Conservation (phyloP, 2,797 vertebrate genomes). For the Poeciliopsis turneri region DNA sequence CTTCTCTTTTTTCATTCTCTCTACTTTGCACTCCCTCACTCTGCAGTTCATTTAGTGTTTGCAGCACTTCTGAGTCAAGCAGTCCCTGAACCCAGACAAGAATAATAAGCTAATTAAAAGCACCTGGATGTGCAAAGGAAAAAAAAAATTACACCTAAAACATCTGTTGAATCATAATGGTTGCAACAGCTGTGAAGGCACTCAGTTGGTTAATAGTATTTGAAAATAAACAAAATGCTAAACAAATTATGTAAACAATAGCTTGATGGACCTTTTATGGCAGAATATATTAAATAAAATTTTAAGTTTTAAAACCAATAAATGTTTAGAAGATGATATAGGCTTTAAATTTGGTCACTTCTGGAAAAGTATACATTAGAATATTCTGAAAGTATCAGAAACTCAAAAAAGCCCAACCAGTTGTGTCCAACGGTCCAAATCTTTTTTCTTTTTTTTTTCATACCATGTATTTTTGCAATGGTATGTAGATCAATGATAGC, state of each 20-base stretch:
- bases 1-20: conserved; percentile 41
- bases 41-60: conserved; percentile 60
- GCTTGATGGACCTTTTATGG: background rate
- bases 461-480: background rate
- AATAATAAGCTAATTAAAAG: conserved; percentile 22
- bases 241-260: background rate
- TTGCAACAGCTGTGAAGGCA: conserved; percentile 3
- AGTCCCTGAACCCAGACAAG: conserved; percentile 24
- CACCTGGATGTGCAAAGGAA: background rate
- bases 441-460: no score
- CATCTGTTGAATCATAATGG: conserved; percentile 7
- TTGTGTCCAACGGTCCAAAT: background rate
- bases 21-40: conserved; percentile 27
- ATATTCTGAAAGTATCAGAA: background rate
- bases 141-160: conserved; percentile 1
- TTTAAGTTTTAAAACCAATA: background rate
- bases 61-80: conserved; percentile 45
- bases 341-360: background rate
- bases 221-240: conserved; percentile 1
- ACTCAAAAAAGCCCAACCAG: background rate
- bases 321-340: background rate
- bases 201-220: background rate
- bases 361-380: background rate
- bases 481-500: background rate
- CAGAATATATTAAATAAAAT: background rate